Conservation (phyloP, 2,888 invertebrate species). For the Acronicta leporina region DNA sequence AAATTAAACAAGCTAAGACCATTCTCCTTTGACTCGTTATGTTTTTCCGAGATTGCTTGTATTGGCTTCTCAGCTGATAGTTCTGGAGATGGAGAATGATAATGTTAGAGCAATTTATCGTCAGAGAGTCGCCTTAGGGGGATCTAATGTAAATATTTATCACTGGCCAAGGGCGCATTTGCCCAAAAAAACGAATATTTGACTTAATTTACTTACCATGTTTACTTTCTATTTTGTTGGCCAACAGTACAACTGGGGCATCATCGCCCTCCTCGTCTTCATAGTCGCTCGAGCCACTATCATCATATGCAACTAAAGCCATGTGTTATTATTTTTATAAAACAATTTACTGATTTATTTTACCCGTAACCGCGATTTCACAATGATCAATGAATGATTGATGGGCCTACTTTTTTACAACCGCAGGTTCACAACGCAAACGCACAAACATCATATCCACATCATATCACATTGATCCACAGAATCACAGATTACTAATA, state of each 20-base stretch:
- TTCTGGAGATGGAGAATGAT: conserved; percentile 14
- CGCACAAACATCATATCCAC: no score
- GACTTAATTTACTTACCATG: conserved; percentile 8
- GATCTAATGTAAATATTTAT: no score
- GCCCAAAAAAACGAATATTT: neutral
- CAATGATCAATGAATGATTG: no score
- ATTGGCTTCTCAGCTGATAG: conserved; percentile 28
- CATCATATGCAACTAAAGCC: conserved; percentile 91
- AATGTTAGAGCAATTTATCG: neutral
- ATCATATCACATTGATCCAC: no score
- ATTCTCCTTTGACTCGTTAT: conserved; percentile 27
- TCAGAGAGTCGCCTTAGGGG: no score
- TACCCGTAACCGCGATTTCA: no score
- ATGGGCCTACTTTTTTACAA: no score
- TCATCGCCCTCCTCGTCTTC: conserved; percentile 71
- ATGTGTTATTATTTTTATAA: conserved; percentile 65
- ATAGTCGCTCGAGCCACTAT: conserved; percentile 84
- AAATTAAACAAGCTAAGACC: conserved; percentile 71
- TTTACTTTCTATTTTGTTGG: conserved; percentile 58
- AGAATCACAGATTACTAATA: no score
- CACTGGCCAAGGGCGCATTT: no score
- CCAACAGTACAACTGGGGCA: conserved; percentile 60
- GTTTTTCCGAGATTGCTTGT: conserved; percentile 7
- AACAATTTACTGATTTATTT: no score
- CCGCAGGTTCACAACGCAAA: no score